Evolutionary conservation across 2,888 invertebrate genomes (phyloP), one percentile per base, ranked within the genome.

Genomic region (Caenorhabditis sp.): DNA sequence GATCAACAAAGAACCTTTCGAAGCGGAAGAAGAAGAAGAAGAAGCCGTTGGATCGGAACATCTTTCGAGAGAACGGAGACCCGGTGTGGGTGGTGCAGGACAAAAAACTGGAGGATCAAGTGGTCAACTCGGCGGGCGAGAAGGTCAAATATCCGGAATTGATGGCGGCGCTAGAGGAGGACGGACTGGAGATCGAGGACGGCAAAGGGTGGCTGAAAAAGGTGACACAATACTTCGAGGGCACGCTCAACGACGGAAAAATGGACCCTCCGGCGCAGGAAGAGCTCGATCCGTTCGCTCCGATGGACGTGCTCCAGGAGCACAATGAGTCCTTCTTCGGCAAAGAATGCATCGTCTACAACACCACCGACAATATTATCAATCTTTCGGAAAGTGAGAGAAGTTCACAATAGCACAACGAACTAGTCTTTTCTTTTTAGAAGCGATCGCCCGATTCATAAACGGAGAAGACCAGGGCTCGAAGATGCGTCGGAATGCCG

Each of bases 11-110:
- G 15, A 39, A 11, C 8, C 20, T 2, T n/a, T 8, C 3, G n/a
- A n/a, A 13, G 27, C 1, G 24, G 37, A 22, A 3, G 20, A 32
- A 15, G 48, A 48, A n/a, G 20, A 11, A 7, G 24, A 2, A 3
- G 2, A n/a, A n/a, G n/a, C 55, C 35, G 4, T 30, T 55, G n/a
- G 65, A 52, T 37, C 52, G 55, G 0, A 55, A 46, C 17, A 32
- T 65, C 11, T 65, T 65, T 22, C 45, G 45, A 37, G 55, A 43
- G 43, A 55, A 65, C 22, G 65, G 65, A 11, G 55, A 65, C 11
- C 65, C 65, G 1, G 46, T 65, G 35, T 65, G 65, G 65, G 46
- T 65, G 55, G 65, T 65, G 8, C 45, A 55, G 7, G 65, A 65
- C n/a, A 22, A 45, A 2, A 46, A 35, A 15, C 65, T 55, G 24